Evolutionary conservation across 2,113 vertebrate species (phyloP).

Genomic region (Podarcis raffonei): DNA sequence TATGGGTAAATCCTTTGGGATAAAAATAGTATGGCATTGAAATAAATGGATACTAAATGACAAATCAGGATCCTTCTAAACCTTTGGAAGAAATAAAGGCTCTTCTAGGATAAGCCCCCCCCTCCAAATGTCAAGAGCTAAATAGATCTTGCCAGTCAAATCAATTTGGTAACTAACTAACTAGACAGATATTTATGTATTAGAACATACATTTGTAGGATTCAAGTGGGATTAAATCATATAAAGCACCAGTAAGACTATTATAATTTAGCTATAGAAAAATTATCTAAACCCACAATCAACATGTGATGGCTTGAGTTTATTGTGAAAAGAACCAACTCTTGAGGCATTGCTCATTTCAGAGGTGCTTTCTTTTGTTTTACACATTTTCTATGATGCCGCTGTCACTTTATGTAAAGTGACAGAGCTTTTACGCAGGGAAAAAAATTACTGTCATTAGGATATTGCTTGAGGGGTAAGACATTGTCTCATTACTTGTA

Average conservation of each 20-base stretch:
- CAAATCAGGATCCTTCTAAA: neutral
- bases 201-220: neutral
- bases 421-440: neutral
- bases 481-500: constrained; percentile 32
- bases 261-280: neutral
- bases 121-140: neutral
- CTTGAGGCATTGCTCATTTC: neutral
- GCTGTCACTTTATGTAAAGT: constrained; percentile 20
- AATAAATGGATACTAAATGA: neutral
- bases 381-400: neutral
- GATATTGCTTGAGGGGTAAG: constrained; percentile 12
- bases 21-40: neutral
- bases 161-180: neutral
- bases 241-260: neutral
- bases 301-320: neutral
- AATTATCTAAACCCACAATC: constrained; percentile 9
- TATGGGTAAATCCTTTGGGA: neutral
- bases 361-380: neutral
- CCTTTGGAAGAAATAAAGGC: neutral
- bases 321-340: constrained; percentile 9
- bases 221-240: neutral
- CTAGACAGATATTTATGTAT: neutral
- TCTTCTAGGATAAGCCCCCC: no score
- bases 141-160: no score
- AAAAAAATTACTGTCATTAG: constrained; percentile 39